Evolutionary conservation across 2,797 vertebrate genomes (phyloP).

Genomic region (Hippopotamyrus pictus): DNA sequence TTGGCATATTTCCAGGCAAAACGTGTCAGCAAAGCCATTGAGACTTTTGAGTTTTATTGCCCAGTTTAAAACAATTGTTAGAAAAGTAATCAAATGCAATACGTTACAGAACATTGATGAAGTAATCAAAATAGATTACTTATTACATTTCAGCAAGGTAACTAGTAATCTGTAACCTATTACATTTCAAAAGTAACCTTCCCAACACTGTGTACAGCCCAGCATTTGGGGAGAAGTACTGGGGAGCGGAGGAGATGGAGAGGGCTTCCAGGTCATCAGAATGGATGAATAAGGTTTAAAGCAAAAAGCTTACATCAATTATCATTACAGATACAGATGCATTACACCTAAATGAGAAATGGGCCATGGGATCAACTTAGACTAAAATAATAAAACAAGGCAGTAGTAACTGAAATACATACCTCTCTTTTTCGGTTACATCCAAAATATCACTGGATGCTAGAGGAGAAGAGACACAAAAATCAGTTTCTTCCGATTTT

Average conservation of each 20-base stretch:
- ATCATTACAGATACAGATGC: background rate
- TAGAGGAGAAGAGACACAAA: conserved; percentile 41
- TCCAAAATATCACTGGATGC: conserved; percentile 81
- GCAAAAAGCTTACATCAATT: background rate
- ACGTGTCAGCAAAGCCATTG: background rate
- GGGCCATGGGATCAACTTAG: background rate
- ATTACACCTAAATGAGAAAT: background rate
- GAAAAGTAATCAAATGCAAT: background rate
- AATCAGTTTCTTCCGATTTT: background rate
- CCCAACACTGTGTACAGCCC: background rate
- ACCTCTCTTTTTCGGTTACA: conserved; percentile 77
- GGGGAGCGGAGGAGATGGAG: background rate
- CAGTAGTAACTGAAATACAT: conserved; percentile 43
- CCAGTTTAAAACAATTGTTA: background rate
- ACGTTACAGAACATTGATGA: background rate
- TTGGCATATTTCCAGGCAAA: background rate
- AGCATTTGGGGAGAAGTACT: background rate
- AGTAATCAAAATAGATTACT: background rate
- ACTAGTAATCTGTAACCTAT: background rate
- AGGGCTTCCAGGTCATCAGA: background rate
- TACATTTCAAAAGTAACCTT: background rate
- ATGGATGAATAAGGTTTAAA: background rate
- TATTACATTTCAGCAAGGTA: background rate
- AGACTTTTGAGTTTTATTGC: background rate
- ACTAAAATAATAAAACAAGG: background rate